A percentile compares a stretch with the other conserved stretches of the same genome.
These are phyloP conservation scores for Falco novaeseelandiae DNA, from an alignment of 2,797 vertebrate species.

Conservation along the genomic window DNA sequence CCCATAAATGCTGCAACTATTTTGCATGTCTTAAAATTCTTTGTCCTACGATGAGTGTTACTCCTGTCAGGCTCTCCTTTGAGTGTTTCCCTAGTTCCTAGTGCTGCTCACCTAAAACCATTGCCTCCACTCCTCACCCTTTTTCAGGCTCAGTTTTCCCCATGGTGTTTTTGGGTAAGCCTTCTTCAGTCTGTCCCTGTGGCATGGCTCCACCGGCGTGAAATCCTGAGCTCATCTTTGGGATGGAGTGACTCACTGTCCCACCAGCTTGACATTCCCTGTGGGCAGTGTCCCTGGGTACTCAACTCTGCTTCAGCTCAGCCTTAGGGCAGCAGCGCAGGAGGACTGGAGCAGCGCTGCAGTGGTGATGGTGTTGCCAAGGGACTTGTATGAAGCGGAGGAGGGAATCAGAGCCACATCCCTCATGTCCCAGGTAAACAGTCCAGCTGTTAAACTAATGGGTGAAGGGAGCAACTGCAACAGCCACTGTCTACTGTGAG, in stretches of 20 bases:
- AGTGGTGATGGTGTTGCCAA: not conserved
- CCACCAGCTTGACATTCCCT: accelerated
- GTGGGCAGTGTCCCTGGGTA: no score
- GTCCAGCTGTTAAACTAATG: not conserved
- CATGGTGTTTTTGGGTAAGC: not conserved
- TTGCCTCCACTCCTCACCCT: not conserved
- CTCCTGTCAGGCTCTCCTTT: not conserved
- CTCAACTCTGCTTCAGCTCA: not conserved
- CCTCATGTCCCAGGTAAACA: not conserved
- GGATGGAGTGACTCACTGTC: not conserved
- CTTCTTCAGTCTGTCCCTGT: not conserved
- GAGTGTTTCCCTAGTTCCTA: not conserved
- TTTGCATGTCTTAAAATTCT: not conserved
- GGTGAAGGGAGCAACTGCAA: not conserved
- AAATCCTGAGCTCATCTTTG: not conserved
- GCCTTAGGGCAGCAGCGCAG: not conserved
- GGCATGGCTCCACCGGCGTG: not conserved
- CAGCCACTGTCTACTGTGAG: not conserved
- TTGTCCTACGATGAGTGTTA: not conserved
- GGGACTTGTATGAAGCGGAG: not conserved
- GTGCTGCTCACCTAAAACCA: not conserved
- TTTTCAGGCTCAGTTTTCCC: not conserved
- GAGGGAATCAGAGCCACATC: not conserved
- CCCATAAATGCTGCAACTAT: not conserved
- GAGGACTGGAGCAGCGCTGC: not conserved